Conservation (phyloP, 2,888 invertebrate genomes). For the Drosophila trichaetosa region DNA sequence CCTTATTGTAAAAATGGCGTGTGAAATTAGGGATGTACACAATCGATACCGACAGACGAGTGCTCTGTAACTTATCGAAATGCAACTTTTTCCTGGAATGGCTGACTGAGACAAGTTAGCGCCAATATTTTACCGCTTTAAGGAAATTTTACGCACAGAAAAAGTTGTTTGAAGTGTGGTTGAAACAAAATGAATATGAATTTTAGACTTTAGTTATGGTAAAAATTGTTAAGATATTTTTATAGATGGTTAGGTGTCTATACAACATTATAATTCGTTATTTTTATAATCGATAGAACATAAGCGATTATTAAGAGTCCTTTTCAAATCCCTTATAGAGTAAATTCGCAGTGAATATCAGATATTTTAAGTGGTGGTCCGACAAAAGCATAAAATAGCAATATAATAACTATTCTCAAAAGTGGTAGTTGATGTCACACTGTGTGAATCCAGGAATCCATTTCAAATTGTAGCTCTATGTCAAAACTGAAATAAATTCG, state of each 20-base stretch:
- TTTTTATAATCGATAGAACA: not conserved
- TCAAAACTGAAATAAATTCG: not conserved
- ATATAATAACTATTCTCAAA: not conserved
- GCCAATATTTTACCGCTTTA: not conserved
- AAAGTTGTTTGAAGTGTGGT: too few relatives aligned
- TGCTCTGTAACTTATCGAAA: conserved; percentile 21
- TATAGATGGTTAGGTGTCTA: not conserved
- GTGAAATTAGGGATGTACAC: conserved; percentile 42
- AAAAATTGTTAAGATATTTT: not conserved
- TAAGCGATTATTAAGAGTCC: too few relatives aligned
- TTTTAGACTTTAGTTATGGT: not conserved
- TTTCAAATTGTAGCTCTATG: not conserved
- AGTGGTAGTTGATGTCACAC: not conserved
- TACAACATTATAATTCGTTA: not conserved
- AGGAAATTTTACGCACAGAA: not conserved
- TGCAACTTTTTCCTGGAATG: not conserved
- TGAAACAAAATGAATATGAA: not conserved
- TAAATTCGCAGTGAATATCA: not conserved
- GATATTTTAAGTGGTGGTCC: not conserved
- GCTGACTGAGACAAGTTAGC: conserved; percentile 8
- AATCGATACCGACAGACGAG: conserved; percentile 22
- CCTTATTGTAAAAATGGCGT: conserved; percentile 69
- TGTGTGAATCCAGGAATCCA: not conserved
- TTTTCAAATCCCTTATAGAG: not conserved
- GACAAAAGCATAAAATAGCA: not conserved